A percentile compares a stretch with the other conserved stretches of the same genome.
Conservation (phyloP, 2,113 vertebrate genomes). For the Montifringilla adamsi region DNA sequence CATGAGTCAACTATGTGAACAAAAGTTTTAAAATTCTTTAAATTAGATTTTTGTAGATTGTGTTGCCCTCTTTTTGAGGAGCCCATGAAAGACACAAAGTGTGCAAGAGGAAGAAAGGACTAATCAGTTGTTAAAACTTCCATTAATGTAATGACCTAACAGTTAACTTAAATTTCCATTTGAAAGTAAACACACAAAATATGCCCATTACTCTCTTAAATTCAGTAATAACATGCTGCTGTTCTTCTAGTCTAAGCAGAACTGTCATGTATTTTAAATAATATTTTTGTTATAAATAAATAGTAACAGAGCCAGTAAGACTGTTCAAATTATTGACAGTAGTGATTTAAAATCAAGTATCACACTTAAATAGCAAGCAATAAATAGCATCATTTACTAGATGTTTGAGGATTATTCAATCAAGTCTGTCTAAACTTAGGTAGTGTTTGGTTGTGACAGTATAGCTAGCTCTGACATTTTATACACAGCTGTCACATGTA, state of each 20-base stretch:
- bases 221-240: background rate
- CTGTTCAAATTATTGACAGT: background rate
- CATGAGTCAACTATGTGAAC: background rate
- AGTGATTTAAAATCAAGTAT: background rate
- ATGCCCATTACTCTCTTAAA: background rate
- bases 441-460: background rate
- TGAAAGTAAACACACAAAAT: background rate
- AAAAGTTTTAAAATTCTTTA: background rate
- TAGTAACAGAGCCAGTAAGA: background rate
- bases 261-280: background rate
- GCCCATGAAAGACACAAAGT: fast-evolving
- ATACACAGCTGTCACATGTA: background rate
- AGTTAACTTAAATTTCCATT: background rate
- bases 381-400: background rate
- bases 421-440: background rate
- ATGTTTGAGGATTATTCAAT: background rate
- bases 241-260: background rate
- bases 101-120: background rate
- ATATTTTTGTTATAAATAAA: background rate
- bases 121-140: background rate
- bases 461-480: background rate
- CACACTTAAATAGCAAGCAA: background rate
- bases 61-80: background rate
- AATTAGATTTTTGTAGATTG: background rate
- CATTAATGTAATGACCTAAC: background rate